Conservation (phyloP, 2,797 vertebrate genomes). For the Myotis findleyi region DNA sequence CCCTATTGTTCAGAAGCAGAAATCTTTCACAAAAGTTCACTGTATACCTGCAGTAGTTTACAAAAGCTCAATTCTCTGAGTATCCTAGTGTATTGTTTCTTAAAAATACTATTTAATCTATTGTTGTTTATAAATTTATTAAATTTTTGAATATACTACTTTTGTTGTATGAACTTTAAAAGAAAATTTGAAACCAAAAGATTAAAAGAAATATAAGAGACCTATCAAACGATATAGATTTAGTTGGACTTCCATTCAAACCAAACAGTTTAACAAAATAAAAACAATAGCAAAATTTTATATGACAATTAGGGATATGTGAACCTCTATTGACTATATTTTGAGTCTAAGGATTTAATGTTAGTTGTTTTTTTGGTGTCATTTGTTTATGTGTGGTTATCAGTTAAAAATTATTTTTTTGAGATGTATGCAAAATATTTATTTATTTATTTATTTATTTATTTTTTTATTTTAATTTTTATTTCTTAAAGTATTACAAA, state of each 20-base stretch:
- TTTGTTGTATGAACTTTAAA: slow-evolving; percentile 8
- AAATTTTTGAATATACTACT: neutral
- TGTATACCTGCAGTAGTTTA: neutral
- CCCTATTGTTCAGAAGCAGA: neutral
- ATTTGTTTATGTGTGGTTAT: neutral
- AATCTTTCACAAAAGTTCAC: neutral
- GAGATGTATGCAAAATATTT: neutral
- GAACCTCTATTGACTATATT: neutral
- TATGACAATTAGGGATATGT: neutral
- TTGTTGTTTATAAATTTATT: slow-evolving; percentile 29
- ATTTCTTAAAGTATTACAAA: too few species aligned
- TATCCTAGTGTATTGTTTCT: neutral
- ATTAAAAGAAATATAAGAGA: neutral
- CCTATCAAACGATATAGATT: neutral
- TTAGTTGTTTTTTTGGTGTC: slow-evolving; percentile 31
- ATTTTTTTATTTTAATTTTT: too few species aligned
- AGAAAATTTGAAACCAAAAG: slow-evolving; percentile 1
- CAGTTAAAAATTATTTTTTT: slow-evolving; percentile 34
- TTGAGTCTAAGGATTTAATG: neutral
- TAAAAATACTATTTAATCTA: neutral
- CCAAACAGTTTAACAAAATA: neutral
- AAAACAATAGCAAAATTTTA: neutral
- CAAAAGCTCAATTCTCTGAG: neutral
- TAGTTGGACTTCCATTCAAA: slow-evolving; percentile 30
- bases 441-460: too few species aligned